phyloP scores from a whole-genome alignment of 2,113 vertebrate species.

The Tragelaphus strepsiceros region DNA sequence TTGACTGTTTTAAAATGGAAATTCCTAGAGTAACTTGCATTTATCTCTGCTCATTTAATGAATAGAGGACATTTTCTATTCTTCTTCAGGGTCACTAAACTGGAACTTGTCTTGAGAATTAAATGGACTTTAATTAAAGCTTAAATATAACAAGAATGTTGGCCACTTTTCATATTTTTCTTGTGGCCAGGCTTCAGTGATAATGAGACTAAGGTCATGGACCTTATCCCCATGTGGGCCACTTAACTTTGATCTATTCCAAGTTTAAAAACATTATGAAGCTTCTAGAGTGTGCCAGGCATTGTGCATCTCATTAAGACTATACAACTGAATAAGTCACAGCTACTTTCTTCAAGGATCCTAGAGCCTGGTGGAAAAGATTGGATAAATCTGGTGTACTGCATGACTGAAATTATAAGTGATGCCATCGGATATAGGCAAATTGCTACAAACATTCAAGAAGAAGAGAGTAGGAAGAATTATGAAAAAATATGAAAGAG shows the following conservation, averaged over 20 bases:
- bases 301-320: background rate
- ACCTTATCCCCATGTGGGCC: background rate
- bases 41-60: slow-evolving; percentile 47
- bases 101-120: slow-evolving; percentile 67
- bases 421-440: background rate
- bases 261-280: background rate
- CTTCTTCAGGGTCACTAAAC: slow-evolving; percentile 53
- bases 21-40: slow-evolving; percentile 10
- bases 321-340: background rate
- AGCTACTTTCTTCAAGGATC: background rate
- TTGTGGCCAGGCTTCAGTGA: slow-evolving; percentile 46
- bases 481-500: background rate
- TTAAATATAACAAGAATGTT: slow-evolving; percentile 52
- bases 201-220: slow-evolving; percentile 47
- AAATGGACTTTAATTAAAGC: slow-evolving; percentile 63
- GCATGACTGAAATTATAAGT: background rate
- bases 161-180: slow-evolving; percentile 46
- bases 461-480: background rate
- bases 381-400: background rate
- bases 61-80: slow-evolving; percentile 36
- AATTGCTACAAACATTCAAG: background rate
- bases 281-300: background rate
- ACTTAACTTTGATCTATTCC: slow-evolving; percentile 31
- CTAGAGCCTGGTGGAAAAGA: background rate
- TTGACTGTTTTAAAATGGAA: slow-evolving; percentile 40